Base-by-base conservation (phyloP, 1,140 invertebrate species). In the Zaprionus inermis region DNA sequence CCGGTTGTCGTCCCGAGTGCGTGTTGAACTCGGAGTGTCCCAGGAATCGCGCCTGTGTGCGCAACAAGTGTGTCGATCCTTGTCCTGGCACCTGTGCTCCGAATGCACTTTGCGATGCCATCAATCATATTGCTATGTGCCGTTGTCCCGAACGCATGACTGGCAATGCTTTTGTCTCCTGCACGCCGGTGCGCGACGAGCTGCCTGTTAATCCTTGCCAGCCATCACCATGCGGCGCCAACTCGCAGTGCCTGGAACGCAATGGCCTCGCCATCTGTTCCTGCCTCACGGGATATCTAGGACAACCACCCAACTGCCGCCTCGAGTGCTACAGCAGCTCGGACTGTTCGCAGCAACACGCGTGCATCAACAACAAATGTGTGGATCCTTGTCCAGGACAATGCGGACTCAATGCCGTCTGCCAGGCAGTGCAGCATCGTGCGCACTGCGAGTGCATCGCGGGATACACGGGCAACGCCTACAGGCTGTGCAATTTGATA, bases 51-150 rank as follows among this genome's bases (percentile, higher is more conserved):
- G 95, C 96, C 5, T 97, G 97, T 81, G 93, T 96, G 30, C 96
- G 96, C 83, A 96, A 97, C 78, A 97, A 97, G 93, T 97, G 97
- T 80, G 92, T 94, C 20, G 95, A 97, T 93, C 96, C 96, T 9
- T 97, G 97, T 71, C 94, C 95, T 18, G 96, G 95, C 63, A 95
- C 95, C 2, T 97, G 97, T 92, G 97, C 96, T 2, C 90, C 94
- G 36, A 96, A 96, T 92, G 95, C 97, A 0, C 94, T 95, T 57
- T 97, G 97, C 85, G 94, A 94, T 46, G 96, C 97, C 0, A 92
- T 95, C n/a, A 96, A 96, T 88, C 96, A 97, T 72, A 94, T 94
- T 28, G 95, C 96, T 3, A 95, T 95, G 66, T 97, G 97, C 82
- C 93, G 94, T 58, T 97, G 96, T 90, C 91, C 95, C n/a, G 93